Percentiles rank a stretch among this genome's conserved stretches.
These are phyloP conservation scores for Mormyrus proboscirostris DNA, from an alignment of 2,797 vertebrate species.

Conservation along the genomic window DNA sequence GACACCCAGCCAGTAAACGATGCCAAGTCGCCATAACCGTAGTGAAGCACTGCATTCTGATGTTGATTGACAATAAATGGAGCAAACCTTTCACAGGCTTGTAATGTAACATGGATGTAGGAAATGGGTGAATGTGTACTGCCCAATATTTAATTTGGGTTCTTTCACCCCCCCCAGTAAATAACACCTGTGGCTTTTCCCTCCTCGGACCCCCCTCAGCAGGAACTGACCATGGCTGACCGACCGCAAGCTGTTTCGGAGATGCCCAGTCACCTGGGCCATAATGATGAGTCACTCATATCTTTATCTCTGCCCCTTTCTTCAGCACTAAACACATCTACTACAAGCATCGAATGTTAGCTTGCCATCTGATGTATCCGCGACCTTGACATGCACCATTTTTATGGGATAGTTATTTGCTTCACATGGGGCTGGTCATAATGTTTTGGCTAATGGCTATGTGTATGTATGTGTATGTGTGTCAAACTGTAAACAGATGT, in stretches of 20 bases:
- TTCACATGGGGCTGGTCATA: neutral
- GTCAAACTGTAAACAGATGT: neutral
- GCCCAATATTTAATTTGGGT: neutral
- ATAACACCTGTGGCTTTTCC: neutral
- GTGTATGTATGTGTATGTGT: neutral
- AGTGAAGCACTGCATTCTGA: neutral
- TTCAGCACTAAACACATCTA: neutral
- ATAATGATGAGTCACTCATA: neutral
- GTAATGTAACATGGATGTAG: neutral
- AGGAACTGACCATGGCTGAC: neutral
- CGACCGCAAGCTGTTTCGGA: neutral
- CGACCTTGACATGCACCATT: neutral
- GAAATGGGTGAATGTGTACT: neutral
- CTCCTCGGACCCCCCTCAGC: neutral
- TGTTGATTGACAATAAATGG: neutral
- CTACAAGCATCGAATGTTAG: neutral
- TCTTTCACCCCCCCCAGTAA: neutral
- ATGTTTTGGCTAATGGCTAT: neutral
- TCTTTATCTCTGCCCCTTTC: neutral
- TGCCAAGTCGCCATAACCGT: neutral
- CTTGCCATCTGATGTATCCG: neutral
- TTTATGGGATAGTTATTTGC: neutral
- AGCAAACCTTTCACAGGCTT: neutral
- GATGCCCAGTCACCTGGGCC: neutral
- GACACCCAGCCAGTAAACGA: neutral